Evolutionary conservation across 2,888 invertebrate genomes (phyloP).

Genomic region (Euplagia quadripunctaria): DNA sequence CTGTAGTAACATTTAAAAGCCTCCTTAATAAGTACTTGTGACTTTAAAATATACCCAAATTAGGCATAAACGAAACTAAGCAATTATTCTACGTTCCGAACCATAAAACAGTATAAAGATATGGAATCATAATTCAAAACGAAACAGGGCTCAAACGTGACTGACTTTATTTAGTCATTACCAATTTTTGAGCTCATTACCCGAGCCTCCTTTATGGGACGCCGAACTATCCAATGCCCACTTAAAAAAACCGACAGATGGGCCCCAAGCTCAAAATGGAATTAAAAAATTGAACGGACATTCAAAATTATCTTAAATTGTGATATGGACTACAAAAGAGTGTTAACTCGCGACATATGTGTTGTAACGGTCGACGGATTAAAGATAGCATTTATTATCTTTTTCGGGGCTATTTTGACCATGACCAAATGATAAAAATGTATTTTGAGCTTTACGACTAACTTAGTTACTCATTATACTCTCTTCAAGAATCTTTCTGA

Average conservation of each 20-base stretch:
- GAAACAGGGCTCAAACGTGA: slow-evolving; percentile 65
- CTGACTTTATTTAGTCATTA: slow-evolving; percentile 81
- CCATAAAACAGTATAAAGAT: slow-evolving; percentile 66
- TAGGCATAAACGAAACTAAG: slow-evolving; percentile 28
- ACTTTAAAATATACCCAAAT: slow-evolving; percentile 27
- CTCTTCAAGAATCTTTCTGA: neutral
- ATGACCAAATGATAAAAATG: slow-evolving; percentile 35
- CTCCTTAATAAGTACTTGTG: slow-evolving; percentile 17
- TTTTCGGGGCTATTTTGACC: slow-evolving; percentile 40
- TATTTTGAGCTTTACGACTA: slow-evolving; percentile 28
- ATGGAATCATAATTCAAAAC: slow-evolving; percentile 73
- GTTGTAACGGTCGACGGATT: slow-evolving; percentile 59
- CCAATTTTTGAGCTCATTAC: slow-evolving; percentile 82
- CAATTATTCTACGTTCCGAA: slow-evolving; percentile 57
- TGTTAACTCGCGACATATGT: slow-evolving; percentile 83
- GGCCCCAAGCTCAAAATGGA: slow-evolving; percentile 76
- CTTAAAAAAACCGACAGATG: slow-evolving; percentile 79
- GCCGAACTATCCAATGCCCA: slow-evolving; percentile 77
- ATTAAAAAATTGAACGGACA: slow-evolving; percentile 80
- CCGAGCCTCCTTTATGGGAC: slow-evolving; percentile 76
- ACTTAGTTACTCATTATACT: neutral
- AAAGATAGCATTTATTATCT: slow-evolving; percentile 59
- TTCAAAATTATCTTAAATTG: slow-evolving; percentile 85
- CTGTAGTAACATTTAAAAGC: neutral
- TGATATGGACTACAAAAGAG: slow-evolving; percentile 84